Evolutionary conservation across 2,113 vertebrate species (phyloP).

Genomic region (Sterrhoptilus dennistouni): DNA sequence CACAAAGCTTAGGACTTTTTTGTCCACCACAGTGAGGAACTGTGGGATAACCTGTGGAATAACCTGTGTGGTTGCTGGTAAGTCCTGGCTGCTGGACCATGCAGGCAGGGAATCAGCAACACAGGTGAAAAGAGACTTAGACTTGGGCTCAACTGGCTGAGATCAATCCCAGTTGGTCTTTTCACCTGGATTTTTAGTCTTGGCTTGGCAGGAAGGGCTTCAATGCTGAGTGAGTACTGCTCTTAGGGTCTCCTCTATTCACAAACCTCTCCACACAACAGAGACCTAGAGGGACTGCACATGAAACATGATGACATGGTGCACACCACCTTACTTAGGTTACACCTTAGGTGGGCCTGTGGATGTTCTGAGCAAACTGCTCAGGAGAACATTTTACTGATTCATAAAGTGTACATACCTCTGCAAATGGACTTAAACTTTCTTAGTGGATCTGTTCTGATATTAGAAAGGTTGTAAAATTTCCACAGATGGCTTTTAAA

Average conservation of each 20-base stretch:
- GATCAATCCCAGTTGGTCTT: neutral
- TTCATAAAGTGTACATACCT: neutral
- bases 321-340: neutral
- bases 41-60: neutral
- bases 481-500: neutral
- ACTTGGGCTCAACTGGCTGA: neutral
- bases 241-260: fast-evolving
- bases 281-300: neutral
- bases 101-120: neutral
- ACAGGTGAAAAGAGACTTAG: neutral
- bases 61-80: neutral
- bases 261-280: neutral
- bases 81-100: neutral
- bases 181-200: neutral
- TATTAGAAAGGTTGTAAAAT: neutral
- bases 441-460: neutral
- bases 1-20: neutral
- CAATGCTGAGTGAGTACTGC: fast-evolving
- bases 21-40: neutral
- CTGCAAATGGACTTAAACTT: neutral
- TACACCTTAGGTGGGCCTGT: neutral
- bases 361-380: neutral
- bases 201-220: neutral
- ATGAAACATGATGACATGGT: neutral
- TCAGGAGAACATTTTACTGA: neutral